A percentile compares a stretch with the other conserved stretches of the same genome.
phyloP scores from a whole-genome alignment of 2,888 invertebrate species.

The Sturmia bella region DNA sequence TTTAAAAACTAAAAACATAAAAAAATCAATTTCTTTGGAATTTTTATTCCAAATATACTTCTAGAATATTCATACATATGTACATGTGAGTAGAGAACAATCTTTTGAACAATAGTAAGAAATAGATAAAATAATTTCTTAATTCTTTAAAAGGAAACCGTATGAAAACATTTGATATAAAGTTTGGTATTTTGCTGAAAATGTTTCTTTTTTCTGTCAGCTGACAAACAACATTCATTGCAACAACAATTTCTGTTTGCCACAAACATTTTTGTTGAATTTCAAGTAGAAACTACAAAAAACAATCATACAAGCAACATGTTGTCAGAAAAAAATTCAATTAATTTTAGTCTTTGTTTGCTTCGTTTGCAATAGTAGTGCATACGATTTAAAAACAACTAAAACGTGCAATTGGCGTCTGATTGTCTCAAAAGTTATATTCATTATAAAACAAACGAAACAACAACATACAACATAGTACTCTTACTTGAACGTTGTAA shows the following conservation, averaged over 20 bases:
- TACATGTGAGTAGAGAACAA: conserved; percentile 4
- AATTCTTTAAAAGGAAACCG: conserved; percentile 23
- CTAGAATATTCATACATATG: conserved; percentile 16
- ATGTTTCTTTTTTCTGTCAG: conserved; percentile 4
- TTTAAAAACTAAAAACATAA: conserved; percentile 25
- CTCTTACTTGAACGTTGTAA: conserved; percentile 29
- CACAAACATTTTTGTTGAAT: conserved; percentile 49
- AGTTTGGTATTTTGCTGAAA: not conserved
- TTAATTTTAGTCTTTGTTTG: conserved; percentile 42
- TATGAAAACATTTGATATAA: conserved; percentile 44
- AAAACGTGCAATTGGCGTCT: conserved; percentile 70
- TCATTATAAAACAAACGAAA: conserved; percentile 64
- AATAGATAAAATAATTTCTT: not conserved
- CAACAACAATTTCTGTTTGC: conserved; percentile 57
- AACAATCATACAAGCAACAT: conserved; percentile 30
- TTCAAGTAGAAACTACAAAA: conserved; percentile 11
- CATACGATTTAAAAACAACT: conserved; percentile 58
- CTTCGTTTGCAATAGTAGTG: conserved; percentile 25
- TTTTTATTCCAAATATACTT: conserved; percentile 56
- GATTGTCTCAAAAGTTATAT: conserved; percentile 69
- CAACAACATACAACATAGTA: conserved; percentile 41
- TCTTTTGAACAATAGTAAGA: not conserved
- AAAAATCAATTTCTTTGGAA: conserved; percentile 55
- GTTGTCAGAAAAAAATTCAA: conserved; percentile 61
- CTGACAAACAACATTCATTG: conserved; percentile 47